Conservation (phyloP, 2,888 invertebrate genomes). For the Bombyx huttoni region DNA sequence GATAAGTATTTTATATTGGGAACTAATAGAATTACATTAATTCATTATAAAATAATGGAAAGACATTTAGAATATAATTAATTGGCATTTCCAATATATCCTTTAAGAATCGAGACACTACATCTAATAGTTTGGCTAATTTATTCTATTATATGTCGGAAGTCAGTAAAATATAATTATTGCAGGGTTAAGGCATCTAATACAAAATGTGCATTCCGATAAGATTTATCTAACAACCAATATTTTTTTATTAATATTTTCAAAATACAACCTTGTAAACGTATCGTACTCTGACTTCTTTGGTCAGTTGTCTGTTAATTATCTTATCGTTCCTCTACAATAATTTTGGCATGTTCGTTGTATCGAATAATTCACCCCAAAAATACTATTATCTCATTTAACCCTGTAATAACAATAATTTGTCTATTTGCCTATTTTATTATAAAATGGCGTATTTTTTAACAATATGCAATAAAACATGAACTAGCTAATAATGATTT, state of each 20-base stretch:
- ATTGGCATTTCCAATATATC: not conserved
- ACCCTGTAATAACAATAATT: not conserved
- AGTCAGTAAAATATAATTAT: not conserved
- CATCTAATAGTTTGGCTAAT: not conserved
- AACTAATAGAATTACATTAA: not conserved
- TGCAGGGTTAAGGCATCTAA: not conserved
- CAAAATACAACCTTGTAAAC: too few relatives aligned
- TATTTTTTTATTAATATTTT: too few relatives aligned
- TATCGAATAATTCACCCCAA: not conserved
- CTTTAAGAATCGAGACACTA: not conserved
- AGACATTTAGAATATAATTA: not conserved
- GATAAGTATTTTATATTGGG: not conserved
- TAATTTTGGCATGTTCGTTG: not conserved
- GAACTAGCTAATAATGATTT: not conserved
- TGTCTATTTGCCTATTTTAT: not conserved
- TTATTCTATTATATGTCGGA: not conserved
- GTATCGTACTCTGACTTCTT: too few relatives aligned
- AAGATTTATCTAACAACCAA: too few relatives aligned
- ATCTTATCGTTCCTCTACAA: not conserved
- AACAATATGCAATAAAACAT: not conserved
- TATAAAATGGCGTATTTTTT: not conserved
- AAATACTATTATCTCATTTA: not conserved
- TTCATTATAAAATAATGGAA: not conserved
- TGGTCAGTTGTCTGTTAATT: not conserved
- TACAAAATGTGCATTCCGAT: too few relatives aligned